Evolutionary conservation across 1,140 invertebrate species (phyloP).

Genomic region (Paraescarpia echinospica): DNA sequence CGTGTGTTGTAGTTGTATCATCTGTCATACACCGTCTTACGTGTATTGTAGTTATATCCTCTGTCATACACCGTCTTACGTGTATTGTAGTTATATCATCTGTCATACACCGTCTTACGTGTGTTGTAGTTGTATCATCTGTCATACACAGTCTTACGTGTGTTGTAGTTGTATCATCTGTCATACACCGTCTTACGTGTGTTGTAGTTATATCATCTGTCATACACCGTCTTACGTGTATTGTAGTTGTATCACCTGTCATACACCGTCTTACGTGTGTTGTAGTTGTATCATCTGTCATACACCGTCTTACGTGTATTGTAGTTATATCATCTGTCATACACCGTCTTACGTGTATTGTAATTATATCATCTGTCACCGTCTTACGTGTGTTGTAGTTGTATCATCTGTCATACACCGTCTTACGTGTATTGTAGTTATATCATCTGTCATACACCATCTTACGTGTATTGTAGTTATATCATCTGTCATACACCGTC

Average conservation of each 20-base stretch:
- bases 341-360: too few relatives aligned
- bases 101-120: too few relatives aligned
- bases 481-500: too few relatives aligned
- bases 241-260: conserved; percentile 74
- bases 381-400: conserved; percentile 65
- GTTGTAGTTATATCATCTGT: conserved; percentile 73
- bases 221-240: too few relatives aligned
- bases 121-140: conserved; percentile 71
- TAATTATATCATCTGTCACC: conserved; percentile 76
- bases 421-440: conserved; percentile 66
- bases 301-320: too few relatives aligned
- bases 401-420: too few relatives aligned
- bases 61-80: too few relatives aligned
- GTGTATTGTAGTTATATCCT: conserved; percentile 70
- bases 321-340: conserved; percentile 76
- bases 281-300: conserved; percentile 75
- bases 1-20: conserved; percentile 68
- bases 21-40: too few relatives aligned
- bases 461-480: conserved; percentile 66
- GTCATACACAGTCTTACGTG: too few relatives aligned
- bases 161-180: conserved; percentile 72
- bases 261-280: too few relatives aligned
- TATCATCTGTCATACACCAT: too few relatives aligned
- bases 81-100: conserved; percentile 70
- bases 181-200: too few relatives aligned